Evolutionary conservation across 2,888 invertebrate species (phyloP), one percentile per base, ranked within the genome.

Genomic region (Drosophila formosana): DNA sequence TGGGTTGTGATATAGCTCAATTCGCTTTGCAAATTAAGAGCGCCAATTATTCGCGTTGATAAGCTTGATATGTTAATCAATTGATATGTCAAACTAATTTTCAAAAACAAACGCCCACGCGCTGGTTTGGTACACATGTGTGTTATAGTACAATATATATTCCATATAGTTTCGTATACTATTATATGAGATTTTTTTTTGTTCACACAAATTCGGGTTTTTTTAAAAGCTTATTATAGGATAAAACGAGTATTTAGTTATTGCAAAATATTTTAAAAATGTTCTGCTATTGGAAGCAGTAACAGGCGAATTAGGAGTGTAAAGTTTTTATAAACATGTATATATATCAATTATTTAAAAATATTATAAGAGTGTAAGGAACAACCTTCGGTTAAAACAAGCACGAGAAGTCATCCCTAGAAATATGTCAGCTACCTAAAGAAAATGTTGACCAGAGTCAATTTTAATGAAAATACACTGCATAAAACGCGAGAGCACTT

Each of bases 401-500:
- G 45, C 37, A 39, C 23, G 46, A 32, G 23, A 57, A 72, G 39
- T 46, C 57, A 60, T 6, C 11, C n/a, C 1, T 30, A 51, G 3
- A 11, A 0, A 3, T 5, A 39, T 3, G 2, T 51, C 18, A 55
- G 9, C 4, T 43, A 18, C 30, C 43, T 41, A 11, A 52, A 47
- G 1, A 39, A n/a, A 56, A 49, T 45, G 18, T 25, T 18, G 25
- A 41, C 1, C 18, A 47, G 41, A 39, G 64, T 75, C 60, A 62
- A 52, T 11, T 49, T 50, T 45, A 39, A 58, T 57, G 39, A 74
- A 75, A 58, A 46, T 66, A 32, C 39, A 76, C 45, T 46, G 43
- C 71, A 65, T 69, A 43, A 69, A 60, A 52, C 25, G n/a, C 18
- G 45, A 25, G 28, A 11, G 37, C 53, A 39, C 75, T 83, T 65